Base-by-base conservation (phyloP, 2,888 invertebrate genomes). In the Cinara cedri region DNA sequence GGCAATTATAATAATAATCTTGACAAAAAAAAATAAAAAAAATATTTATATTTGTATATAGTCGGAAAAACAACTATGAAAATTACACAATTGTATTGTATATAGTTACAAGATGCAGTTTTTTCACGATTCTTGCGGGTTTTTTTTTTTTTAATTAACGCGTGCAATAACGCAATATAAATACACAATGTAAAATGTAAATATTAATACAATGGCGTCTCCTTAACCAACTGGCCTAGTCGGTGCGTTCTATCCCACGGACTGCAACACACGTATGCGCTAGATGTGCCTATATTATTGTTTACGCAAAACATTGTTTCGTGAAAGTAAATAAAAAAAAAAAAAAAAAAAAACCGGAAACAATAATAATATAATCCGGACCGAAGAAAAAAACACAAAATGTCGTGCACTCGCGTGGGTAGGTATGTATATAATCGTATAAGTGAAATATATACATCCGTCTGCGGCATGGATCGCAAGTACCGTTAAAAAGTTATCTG, bases 81-180 rank as follows among this genome's bases (percentile, higher is more conserved):
- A 44, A 57, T 71, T 55, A 44, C 71, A 71, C 71, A 57, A 71
- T 55, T 71, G 16, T 19, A 10, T 44, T 21, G 21, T 55, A 24
- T 44, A 21, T 71, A n/a, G n/a, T n/a, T n/a, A 34, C 34, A 6
- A 34, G 6, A 34, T 34, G 34, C 34, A 34, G 34, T 34, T 3
- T 34, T 71, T 71, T 71, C 44, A 57, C 44, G 55, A 57, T 71
- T 71, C 55, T 55, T 44, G 44, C 1, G 55, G 55, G 19, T 54
- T 71, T 21, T 70, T n/a, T 71, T 21, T 70, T n/a, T 62, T 19
- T 57, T 71, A 71, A 71, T 71, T 71, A 57, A 71, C 44, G 42
- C 44, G 42, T 55, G 44, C 71, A 55, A 71, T 57, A 71, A 71
- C 34, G 55, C 19, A 21, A 55, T 34, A 34, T 34, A 34, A 34